A percentile compares a stretch with the other conserved stretches of the same genome.
Conservation (phyloP, 2,888 invertebrate species). For the Erynnis tages region DNA sequence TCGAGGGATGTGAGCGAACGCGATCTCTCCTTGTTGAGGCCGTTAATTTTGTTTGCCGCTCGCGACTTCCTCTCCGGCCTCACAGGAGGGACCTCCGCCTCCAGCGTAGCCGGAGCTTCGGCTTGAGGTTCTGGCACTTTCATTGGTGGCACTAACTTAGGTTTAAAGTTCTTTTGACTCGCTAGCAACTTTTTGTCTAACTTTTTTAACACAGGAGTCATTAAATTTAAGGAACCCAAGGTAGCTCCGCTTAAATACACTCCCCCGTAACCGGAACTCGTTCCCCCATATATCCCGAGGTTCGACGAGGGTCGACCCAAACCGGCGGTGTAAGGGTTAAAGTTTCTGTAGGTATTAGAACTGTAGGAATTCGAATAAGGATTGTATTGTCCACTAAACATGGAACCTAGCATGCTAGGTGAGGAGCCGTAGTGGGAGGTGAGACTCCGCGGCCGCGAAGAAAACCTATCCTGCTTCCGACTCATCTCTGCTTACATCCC, state of each 20-base stretch:
- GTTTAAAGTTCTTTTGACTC: slow-evolving; percentile 76
- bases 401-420: slow-evolving; percentile 68
- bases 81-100: slow-evolving; percentile 40
- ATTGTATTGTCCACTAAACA: slow-evolving; percentile 64
- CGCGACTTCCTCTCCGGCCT: slow-evolving; percentile 65
- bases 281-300: slow-evolving; percentile 82
- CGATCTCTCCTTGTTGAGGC: slow-evolving; percentile 68
- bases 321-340: slow-evolving; percentile 70
- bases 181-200: slow-evolving; percentile 72
- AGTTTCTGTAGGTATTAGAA: slow-evolving; percentile 66
- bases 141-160: slow-evolving; percentile 64
- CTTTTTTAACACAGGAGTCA: slow-evolving; percentile 78
- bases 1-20: slow-evolving; percentile 68
- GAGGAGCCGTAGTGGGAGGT: slow-evolving; percentile 70
- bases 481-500: slow-evolving; percentile 68
- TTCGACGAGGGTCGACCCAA: slow-evolving; percentile 65
- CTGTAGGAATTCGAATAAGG: slow-evolving; percentile 64
- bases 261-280: slow-evolving; percentile 85
- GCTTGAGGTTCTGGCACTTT: slow-evolving; percentile 49
- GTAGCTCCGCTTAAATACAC: slow-evolving; percentile 83
- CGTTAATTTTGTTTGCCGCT: slow-evolving; percentile 43
- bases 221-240: slow-evolving; percentile 80
- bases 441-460: slow-evolving; percentile 67
- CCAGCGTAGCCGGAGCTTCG: slow-evolving; percentile 36
- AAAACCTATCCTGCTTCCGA: slow-evolving; percentile 71